Conservation (phyloP, 2,797 vertebrate genomes). For the Tarsius wallacei region DNA sequence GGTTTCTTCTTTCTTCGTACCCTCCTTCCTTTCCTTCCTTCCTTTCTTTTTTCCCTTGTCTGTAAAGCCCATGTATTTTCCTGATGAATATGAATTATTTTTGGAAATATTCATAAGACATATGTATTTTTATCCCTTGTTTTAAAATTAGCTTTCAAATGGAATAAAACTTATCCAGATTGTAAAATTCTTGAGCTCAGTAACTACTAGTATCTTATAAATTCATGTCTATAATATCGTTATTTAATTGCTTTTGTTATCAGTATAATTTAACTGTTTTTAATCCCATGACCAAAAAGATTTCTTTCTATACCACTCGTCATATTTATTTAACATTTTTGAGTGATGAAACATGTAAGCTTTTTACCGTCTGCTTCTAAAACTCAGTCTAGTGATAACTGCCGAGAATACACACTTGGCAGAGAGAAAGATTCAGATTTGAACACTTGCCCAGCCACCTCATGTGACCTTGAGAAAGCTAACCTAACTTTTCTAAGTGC, state of each 20-base stretch:
- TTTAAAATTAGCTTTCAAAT: constrained; percentile 32
- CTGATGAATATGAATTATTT: constrained; percentile 48
- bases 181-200: constrained; percentile 16
- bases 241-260: background rate
- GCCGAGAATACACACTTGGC: background rate
- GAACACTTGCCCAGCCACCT: background rate
- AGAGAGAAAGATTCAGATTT: background rate
- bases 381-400: background rate
- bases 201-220: background rate
- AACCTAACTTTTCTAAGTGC: background rate
- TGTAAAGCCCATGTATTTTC: background rate
- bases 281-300: background rate
- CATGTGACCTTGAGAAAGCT: background rate
- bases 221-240: background rate
- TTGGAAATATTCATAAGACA: constrained; percentile 31
- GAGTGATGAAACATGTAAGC: background rate
- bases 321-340: background rate
- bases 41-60: background rate
- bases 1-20: background rate
- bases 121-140: constrained; percentile 14
- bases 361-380: background rate
- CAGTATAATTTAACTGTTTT: background rate
- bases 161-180: background rate
- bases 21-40: background rate
- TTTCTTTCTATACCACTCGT: background rate